A percentile compares a stretch with the other conserved stretches of the same genome.
Evolutionary conservation across 2,797 vertebrate species (phyloP).

Genomic region (Spinibarbus caldwelli): DNA sequence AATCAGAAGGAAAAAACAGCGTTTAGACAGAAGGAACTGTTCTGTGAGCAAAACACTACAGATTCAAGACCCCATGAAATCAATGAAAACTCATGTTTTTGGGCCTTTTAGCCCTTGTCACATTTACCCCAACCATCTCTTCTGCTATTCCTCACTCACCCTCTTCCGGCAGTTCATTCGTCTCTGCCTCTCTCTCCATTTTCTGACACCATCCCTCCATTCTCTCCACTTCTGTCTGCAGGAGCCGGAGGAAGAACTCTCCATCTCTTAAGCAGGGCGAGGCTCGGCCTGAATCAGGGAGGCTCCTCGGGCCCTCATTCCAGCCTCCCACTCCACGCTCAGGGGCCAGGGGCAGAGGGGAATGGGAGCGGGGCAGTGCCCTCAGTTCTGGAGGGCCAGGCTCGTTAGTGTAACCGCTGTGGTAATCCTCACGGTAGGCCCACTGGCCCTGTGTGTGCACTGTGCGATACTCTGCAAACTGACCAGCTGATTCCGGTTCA

Average conservation of each 20-base stretch:
- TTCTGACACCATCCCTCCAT: slow-evolving; percentile 99
- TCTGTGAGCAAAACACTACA: background rate
- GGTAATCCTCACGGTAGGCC: slow-evolving; percentile 92
- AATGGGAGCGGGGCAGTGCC: slow-evolving; percentile 77
- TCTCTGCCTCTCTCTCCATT: slow-evolving; percentile 96
- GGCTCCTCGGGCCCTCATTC: slow-evolving; percentile 90
- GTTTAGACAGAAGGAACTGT: background rate
- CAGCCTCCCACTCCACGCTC: slow-evolving; percentile 82
- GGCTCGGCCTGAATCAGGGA: slow-evolving; percentile 92
- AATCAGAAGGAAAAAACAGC: slow-evolving; percentile 5
- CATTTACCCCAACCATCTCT: background rate
- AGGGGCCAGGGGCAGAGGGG: slow-evolving; percentile 75
- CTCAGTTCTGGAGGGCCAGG: slow-evolving; percentile 75
- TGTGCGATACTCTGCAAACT: slow-evolving; percentile 94
- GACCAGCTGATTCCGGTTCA: slow-evolving; percentile 90
- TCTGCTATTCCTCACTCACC: slow-evolving; percentile 74
- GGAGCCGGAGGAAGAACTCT: slow-evolving; percentile 95
- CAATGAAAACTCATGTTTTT: background rate
- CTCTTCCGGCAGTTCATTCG: slow-evolving; percentile 94
- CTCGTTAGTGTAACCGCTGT: slow-evolving; percentile 79
- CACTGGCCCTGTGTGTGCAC: slow-evolving; percentile 99
- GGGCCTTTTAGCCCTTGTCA: background rate
- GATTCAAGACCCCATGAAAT: slow-evolving; percentile 3
- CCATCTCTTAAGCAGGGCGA: slow-evolving; percentile 95
- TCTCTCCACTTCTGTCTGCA: slow-evolving; percentile 96